Conservation (phyloP, 2,113 vertebrate species). For the Maccullochella peelii region DNA sequence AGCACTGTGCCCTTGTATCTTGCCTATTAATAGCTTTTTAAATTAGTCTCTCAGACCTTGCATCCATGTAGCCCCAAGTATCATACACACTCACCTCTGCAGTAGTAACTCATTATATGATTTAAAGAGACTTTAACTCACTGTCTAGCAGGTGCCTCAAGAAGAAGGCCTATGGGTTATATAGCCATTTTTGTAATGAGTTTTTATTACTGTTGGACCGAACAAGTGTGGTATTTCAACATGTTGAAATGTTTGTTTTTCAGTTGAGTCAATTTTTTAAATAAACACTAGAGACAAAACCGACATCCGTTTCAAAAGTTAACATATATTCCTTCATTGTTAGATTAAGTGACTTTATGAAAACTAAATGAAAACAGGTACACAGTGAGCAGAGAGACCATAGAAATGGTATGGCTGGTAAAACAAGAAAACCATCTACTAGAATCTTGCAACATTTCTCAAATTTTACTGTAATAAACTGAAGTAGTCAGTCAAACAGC, state of each 20-base stretch:
- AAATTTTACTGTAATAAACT: background rate
- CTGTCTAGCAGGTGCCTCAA: constrained; percentile 24
- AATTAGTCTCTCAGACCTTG: constrained; percentile 57
- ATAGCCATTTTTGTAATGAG: constrained; percentile 18
- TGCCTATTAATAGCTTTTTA: constrained; percentile 69
- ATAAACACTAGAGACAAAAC: background rate
- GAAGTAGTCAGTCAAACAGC: background rate
- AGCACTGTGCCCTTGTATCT: constrained; percentile 47
- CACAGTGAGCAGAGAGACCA: too few relatives aligned
- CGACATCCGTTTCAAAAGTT: background rate
- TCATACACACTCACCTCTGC: constrained; percentile 48
- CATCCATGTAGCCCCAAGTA: constrained; percentile 38
- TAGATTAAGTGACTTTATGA: background rate
- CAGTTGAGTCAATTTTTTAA: background rate
- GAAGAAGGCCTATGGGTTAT: constrained; percentile 1
- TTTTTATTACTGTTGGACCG: constrained; percentile 2
- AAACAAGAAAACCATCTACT: background rate
- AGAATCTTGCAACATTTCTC: background rate
- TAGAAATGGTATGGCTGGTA: too few relatives aligned
- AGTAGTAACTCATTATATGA: constrained; percentile 49
- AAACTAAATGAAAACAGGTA: background rate
- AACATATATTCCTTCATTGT: background rate
- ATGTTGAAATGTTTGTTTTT: background rate
- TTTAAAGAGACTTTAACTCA: constrained; percentile 26
- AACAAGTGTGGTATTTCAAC: constrained; percentile 19